Evolutionary conservation across 2,797 vertebrate genomes (phyloP), one percentile per base, ranked within the genome.

Genomic region (Dromococcyx pavoninus): DNA sequence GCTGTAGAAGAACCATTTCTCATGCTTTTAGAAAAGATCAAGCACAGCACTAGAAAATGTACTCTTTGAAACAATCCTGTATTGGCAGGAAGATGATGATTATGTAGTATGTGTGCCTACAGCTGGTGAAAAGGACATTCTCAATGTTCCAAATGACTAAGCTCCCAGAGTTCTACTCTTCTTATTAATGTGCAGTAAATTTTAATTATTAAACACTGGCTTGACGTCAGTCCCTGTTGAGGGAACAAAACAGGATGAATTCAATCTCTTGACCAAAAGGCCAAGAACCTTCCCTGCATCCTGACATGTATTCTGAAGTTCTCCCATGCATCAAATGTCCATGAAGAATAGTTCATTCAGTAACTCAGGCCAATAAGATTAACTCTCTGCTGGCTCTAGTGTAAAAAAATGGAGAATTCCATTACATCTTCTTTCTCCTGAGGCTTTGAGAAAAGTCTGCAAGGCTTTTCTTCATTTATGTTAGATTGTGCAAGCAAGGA

Each of bases 81-180:
- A 87, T 62, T 77, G 80, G 37, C 76, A 78, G 43, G 37, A 81
- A 81, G 66, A 75, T 84, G 28, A 69, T 85, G 58, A 85, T 92
- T 95, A 82, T 46, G 54, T 70, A 62, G 15, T 39, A 87, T 51
- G 17, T 37, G 9, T 89, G 65, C 85, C 76, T 89, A 66, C 37
- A 72, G n/a, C 24, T 66, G 53, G 22, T 87, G 48, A 43, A 89
- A 51, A 89, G 46, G 65, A 85, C 37, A 82, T 91, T 89, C 58
- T 54, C 93, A 78, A 89, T 69, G 77, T 92, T 95, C 62, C 71
- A 91, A 91, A 87, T 65, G 46, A 93, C 33, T 69, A 85, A 79
- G 30, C 27, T 43, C 19, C 41, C 56, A 48, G 60, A 94, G 35
- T 77, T 88, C 78, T 91, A 23, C n/a, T 87, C 13, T 44, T 91